Evolutionary conservation across 2,888 invertebrate species (phyloP), one percentile per base, ranked within the genome.

Genomic region (Tuberolachnus salignus): DNA sequence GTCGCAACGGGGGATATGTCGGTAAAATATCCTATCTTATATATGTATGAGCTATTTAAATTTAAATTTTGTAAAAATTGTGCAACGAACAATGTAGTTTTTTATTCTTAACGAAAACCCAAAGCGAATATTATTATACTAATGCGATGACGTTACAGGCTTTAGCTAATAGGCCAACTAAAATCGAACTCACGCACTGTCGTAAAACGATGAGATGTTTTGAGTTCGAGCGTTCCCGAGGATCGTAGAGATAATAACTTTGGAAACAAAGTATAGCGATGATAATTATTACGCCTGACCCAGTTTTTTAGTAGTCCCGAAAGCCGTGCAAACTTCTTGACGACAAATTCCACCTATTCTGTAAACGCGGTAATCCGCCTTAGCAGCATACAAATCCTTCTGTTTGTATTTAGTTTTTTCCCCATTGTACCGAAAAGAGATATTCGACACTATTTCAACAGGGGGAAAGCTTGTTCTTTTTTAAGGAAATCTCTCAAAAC

Each of bases 281-380:
- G 21, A 51, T 63, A 51, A 73, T 51, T 63, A 51, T 19, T 34
- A 16, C 14, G 16, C 16, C 34, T 34, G 11, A 10, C 42, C 42
- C 55, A 44, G 55, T 9, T 34, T 19, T 61, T 51, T 51, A 19
- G 44, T 59, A 46, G 44, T 57, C 49, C 23, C 49, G 49, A 23
- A 67, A 19, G 46, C 46, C 55, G 10, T 46, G 44, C 23, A 75
- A 66, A 66, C 26, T 46, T 55, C 19, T 55, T 75, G 66, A 46
- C 46, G 44, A 75, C 19, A 75, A 55, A 75, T 34, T 46, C 21
- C 44, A 55, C 14, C 10, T 44, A 53, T 64, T 55, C 75, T 67
- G 53, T 74, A 59, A 59, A 53, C 21, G 34, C 21, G 23, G 42
- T 74, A 80, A 63, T 67, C 55, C 19, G 44, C n/a, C 16, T 42